Evolutionary conservation across 2,797 vertebrate genomes (phyloP).

Genomic region (Acomys russatus): DNA sequence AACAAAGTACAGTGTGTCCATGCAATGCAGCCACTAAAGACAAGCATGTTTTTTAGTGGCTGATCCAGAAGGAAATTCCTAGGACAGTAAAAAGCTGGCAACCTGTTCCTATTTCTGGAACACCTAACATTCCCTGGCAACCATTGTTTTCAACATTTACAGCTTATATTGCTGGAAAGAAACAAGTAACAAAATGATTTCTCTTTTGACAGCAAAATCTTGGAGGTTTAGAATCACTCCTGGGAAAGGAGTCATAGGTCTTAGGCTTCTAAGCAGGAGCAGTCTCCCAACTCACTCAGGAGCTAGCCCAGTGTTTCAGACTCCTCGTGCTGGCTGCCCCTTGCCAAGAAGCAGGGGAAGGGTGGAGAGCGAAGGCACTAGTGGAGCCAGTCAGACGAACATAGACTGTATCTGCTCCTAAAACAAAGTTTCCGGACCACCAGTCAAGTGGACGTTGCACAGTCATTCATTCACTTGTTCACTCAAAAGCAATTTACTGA

Average conservation of each 20-base stretch:
- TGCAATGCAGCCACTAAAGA: constrained; percentile 49
- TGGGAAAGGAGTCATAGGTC: not conserved
- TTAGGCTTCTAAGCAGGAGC: not conserved
- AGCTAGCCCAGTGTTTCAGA: not conserved
- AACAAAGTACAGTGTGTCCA: constrained; percentile 58
- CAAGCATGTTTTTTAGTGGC: constrained; percentile 32
- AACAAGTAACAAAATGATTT: constrained; percentile 56
- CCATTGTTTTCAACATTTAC: not conserved
- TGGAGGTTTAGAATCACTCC: constrained; percentile 11
- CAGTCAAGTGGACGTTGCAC: not conserved
- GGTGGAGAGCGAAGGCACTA: not conserved
- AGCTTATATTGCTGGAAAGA: constrained; percentile 57
- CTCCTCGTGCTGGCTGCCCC: not conserved
- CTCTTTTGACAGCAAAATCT: not conserved
- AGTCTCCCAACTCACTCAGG: not conserved
- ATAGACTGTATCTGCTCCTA: not conserved
- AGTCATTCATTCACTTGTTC: constrained; percentile 13
- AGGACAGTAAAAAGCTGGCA: constrained; percentile 27
- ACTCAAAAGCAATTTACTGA: constrained; percentile 5
- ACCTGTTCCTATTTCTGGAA: constrained; percentile 18
- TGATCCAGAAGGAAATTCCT: constrained; percentile 54
- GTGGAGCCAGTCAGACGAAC: not conserved
- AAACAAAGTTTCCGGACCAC: constrained; percentile 17
- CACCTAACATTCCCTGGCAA: constrained; percentile 21
- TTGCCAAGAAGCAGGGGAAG: not conserved